A percentile compares a stretch with the other conserved stretches of the same genome.
These are phyloP conservation scores for Naso thynnoides DNA, from an alignment of 2,797 vertebrate genomes.

Conservation along the genomic window DNA sequence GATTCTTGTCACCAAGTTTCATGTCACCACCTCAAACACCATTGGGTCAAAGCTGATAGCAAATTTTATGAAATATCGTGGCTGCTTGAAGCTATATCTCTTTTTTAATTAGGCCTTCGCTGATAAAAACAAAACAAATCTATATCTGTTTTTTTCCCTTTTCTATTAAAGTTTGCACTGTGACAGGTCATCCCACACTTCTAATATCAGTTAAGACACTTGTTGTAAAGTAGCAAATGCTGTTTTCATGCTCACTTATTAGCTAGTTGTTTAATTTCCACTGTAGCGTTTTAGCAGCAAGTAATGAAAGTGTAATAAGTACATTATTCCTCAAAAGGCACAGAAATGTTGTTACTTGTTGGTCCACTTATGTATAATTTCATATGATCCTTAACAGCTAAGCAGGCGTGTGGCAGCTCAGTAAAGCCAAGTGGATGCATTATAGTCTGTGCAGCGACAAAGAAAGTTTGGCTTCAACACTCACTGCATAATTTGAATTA, in stretches of 20 bases:
- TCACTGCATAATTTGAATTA: background rate
- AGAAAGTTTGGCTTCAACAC: background rate
- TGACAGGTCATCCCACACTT: background rate
- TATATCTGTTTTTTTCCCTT: too few species aligned
- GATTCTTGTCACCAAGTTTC: too few species aligned
- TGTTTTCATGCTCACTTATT: background rate
- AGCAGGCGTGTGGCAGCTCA: background rate
- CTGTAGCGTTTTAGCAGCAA: background rate
- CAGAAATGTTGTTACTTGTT: background rate
- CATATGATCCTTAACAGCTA: background rate
- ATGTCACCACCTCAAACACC: too few species aligned
- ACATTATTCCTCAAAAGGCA: background rate
- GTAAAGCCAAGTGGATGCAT: background rate
- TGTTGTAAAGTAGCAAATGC: background rate
- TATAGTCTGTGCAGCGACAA: background rate
- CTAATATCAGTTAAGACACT: background rate
- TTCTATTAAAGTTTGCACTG: too few species aligned
- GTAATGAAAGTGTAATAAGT: background rate
- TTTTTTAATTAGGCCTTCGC: too few species aligned
- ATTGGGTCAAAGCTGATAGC: too few species aligned
- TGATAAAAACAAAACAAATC: too few species aligned
- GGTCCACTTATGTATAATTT: background rate
- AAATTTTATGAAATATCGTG: too few species aligned
- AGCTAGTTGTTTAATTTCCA: background rate
- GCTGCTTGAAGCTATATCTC: too few species aligned